These are phyloP conservation scores for Acanthoscelides obtectus DNA, from an alignment of 2,888 invertebrate genomes.

Conservation along the genomic window DNA sequence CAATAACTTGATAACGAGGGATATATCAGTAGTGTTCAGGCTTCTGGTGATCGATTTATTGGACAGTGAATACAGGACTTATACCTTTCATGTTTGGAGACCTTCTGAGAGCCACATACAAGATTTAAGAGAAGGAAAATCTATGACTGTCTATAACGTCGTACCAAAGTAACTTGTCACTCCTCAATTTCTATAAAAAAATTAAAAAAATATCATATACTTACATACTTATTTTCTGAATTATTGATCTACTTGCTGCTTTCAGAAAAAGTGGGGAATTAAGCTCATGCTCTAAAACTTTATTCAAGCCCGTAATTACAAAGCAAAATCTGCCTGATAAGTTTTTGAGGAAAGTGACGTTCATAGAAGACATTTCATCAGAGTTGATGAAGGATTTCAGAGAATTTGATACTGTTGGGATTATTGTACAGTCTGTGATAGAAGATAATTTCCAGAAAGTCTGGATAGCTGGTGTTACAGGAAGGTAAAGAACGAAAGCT, in stretches of 20 bases:
- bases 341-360: slow-evolving; percentile 33
- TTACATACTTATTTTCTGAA: neutral
- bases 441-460: slow-evolving; percentile 53
- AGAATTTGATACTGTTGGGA: slow-evolving; percentile 71
- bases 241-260: neutral
- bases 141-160: slow-evolving; percentile 59
- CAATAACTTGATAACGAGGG: slow-evolving; percentile 28
- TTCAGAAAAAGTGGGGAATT: slow-evolving; percentile 35
- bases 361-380: slow-evolving; percentile 48
- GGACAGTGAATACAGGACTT: slow-evolving; percentile 33
- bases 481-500: no score
- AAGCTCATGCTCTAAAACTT: slow-evolving; percentile 29
- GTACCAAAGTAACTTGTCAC: slow-evolving; percentile 44
- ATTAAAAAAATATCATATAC: neutral
- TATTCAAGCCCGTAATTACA: slow-evolving; percentile 22
- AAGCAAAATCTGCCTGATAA: slow-evolving; percentile 16
- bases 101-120: slow-evolving; percentile 58
- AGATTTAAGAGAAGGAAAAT: slow-evolving; percentile 58
- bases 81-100: slow-evolving; percentile 66
- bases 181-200: neutral
- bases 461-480: slow-evolving; percentile 55
- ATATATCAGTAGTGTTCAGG: slow-evolving; percentile 47
- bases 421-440: slow-evolving; percentile 57
- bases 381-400: slow-evolving; percentile 45
- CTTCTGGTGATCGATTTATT: slow-evolving; percentile 47